Base-by-base conservation (phyloP, 1,140 invertebrate genomes). In the Tetramorium alpestre region DNA sequence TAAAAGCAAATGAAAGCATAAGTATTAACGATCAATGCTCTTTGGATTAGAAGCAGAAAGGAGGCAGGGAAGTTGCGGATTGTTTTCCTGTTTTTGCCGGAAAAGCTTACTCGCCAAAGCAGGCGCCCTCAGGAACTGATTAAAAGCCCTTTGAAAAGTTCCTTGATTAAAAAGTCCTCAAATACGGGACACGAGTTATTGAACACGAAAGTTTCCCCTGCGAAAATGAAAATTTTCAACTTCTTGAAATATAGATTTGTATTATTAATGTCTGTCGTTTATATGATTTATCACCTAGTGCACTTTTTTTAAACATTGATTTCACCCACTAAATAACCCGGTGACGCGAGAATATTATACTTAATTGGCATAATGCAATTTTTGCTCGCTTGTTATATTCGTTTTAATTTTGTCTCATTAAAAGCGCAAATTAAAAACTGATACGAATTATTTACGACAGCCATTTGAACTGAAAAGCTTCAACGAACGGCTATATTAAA, bases 61-160 rank as follows among this genome's bases (percentile, higher is more conserved):
- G 22, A 25, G 18, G 18, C 51, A 47, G 47, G 49, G 33, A 70
- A 82, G 51, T 60, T 82, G 67, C 60, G 28, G 47, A 44, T 82
- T 25, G 67, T 51, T 69, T 49, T 77, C 75, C 69, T 67, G 51
- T 76, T 78, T 77, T 54, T 85, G 51, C 65, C 28, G 38, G 62
- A 64, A 65, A 67, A 76, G 56, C 70, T 86, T 80, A 80, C 64
- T 80, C 64, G 28, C 25, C 25, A 80, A 70, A 86, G 85, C 65
- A 70, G 44, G 4, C 82, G 33, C 44, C 41, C 75, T 86, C 51
- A 67, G 41, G 44, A 80, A 81, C 76, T 80, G 85, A 86, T 86
- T 86, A 86, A 86, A 86, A 86, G 65, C 85, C 77, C 76, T 80
- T 70, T 80, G 62, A 80, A 81, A 82, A 86, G 85, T 86, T 86